Evolutionary conservation across 2,113 vertebrate species (phyloP), one percentile per base, ranked within the genome.

Genomic region (Reinhardtius hippoglossoides): DNA sequence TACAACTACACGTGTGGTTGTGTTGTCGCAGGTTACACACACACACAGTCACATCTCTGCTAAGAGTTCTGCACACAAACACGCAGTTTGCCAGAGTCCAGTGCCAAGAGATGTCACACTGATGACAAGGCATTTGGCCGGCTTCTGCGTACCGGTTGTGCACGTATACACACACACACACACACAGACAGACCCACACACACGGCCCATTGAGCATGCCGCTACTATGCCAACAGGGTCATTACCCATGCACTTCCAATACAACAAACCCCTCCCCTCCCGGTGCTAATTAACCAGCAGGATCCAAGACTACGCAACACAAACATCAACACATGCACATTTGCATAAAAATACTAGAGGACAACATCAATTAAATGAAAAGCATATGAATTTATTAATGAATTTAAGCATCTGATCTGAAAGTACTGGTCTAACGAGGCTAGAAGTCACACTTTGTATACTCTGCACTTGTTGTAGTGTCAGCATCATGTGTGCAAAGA

Each of bases 221-320:
- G 92, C 91, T 92, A 85, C 92, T 92, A 94, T 95, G 93, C 93
- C 93, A 95, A 94, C 92, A 91, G 89, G 88, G 88, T 92, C 90
- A 92, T 92, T 93, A 92, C 80, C 85, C 90, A 93, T 92, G 89
- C 87, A 86, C 83, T 80, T 87, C 85, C 86, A 93, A 92, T 91
- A 91, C 85, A 93, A 92, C 91, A 91, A 87, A 91, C 90, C 85
- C 91, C 91, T 87, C 87, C 91, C 89, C 86, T 88, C 76, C 70
- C 50, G 78, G 76, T 81, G 86, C 90, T 90, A 94, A 95, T 93
- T 91, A 92, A 86, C 74, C 89, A 86, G 88, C 78, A 70, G 79
- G 81, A 88, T 89, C 85, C 80, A 61, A 85, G 77, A 84, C 57
- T 31, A 77, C 67, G 77, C 80, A 71, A 84, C 72, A 85, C 81